Evolutionary conservation across 2,113 vertebrate species (phyloP), one percentile per base, ranked within the genome.

Genomic region (Platysternon megacephalum): DNA sequence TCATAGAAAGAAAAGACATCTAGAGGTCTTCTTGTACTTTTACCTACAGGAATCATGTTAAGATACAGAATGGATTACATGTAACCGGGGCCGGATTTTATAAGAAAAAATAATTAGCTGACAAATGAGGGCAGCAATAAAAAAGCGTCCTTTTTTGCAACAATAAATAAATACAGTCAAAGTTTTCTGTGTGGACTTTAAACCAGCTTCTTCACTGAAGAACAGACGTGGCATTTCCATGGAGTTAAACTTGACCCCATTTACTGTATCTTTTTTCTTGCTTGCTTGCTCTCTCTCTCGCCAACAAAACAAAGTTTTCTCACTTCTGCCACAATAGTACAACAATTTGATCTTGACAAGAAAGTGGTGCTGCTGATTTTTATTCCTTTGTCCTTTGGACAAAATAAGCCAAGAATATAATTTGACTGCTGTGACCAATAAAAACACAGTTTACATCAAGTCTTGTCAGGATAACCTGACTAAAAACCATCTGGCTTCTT

Each of bases 201-300:
- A 98, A 98, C 98, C 98, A 98, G 98, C 98, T 99, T 99, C 98
- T 99, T 99, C 98, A 99, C 98, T 98, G 98, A 99, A 99, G 98
- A 99, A 98, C 98, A 97, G 98, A 98, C 97, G 98, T 98, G 98
- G 98, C 98, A 98, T 98, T 98, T 98, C 98, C 98, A 98, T 98
- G 98, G 98, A 98, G 98, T 98, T 96, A 97, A 96, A 98, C 90
- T 92, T 96, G 97, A 98, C 98, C 97, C 98, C 98, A 98, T 98
- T 97, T 97, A 97, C 95, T 97, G 97, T 97, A 98, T 98, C 97
- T 97, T 97, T 98, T 96, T 97, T 95, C 90, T 98, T 97, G 94
- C 96, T 98, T 97, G 92, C 96, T 97, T 94, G 95, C 95, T 98
- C 96, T 98, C 96, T 97, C 85, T 98, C 97, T 97, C 98, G 97